Conservation (phyloP, 2,797 vertebrate genomes). For the Tympanoctomys barrerae region DNA sequence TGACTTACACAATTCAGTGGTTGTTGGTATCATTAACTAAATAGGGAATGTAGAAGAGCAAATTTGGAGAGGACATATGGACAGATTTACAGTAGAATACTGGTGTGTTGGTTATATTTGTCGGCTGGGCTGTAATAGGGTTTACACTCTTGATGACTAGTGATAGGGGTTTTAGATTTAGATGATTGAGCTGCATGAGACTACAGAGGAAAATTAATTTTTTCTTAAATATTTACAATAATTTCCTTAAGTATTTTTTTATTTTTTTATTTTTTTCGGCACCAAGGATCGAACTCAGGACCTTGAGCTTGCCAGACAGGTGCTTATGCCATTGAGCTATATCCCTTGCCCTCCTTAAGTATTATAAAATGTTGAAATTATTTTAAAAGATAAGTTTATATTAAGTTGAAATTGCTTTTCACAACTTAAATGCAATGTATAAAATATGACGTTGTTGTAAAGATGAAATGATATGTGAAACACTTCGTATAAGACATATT, state of each 20-base stretch:
- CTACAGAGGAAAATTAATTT: conserved; percentile 5
- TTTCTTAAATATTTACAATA: conserved; percentile 18
- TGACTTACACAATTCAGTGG: not conserved
- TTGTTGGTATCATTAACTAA: not conserved
- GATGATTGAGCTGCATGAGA: conserved; percentile 23
- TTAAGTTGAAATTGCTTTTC: conserved; percentile 56
- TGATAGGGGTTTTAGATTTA: conserved; percentile 28
- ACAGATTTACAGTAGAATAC: not conserved
- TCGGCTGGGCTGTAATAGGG: not conserved
- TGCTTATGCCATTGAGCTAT: no score
- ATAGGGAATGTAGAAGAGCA: not conserved
- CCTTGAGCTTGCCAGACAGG: no score
- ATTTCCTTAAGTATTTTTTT: not conserved
- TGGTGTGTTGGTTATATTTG: not conserved
- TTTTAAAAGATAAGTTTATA: conserved; percentile 24
- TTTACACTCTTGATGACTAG: not conserved
- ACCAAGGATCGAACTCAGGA: no score
- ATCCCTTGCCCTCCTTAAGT: not conserved
- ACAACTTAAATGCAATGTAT: not conserved
- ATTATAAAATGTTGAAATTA: conserved; percentile 19
- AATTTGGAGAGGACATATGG: not conserved
- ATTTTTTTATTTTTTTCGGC: no score
- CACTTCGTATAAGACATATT: not conserved
- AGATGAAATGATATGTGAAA: not conserved
- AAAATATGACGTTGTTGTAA: not conserved